Evolutionary conservation across 2,888 invertebrate genomes (phyloP), one percentile per base, ranked within the genome.

Genomic region (Plutella xylostella): DNA sequence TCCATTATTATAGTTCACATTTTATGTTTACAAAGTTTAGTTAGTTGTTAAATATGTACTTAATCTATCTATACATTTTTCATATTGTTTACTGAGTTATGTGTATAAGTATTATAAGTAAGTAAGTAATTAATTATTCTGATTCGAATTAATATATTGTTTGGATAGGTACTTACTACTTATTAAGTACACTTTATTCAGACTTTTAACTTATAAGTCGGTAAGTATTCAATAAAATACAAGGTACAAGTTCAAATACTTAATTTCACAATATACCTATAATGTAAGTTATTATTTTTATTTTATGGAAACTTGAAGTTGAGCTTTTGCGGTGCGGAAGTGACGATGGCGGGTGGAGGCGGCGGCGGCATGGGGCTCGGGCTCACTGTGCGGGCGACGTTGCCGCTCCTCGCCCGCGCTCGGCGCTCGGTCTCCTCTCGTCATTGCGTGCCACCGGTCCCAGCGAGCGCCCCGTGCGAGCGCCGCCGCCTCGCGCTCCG

Each of bases 311-410:
- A 28, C 9, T 7, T 25, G 25, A 3, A 28, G 2, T n/a, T n/a
- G n/a, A n/a, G n/a, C n/a, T n/a, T n/a, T n/a, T n/a, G n/a, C n/a
- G n/a, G 59, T 60, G 61, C 34, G 64, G 61, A 60, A 51, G 60
- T 55, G 58, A 56, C 55, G 55, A 53, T 47, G 51, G 39, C 48
- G 47, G 40, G 18, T 31, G 49, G 47, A 51, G 43, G 45, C 59
- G 52, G 58, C 58, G 60, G 60, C 58, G 60, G 60, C 59, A 64
- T 61, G 63, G 66, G 63, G 68, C 61, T 58, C n/a, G 11, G 34
- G 42, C 17, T 15, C 11, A 14, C 21, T 34, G 68, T 54, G 60
- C 40, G 61, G 60, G 70, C 67, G 68, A 64, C 63, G 72, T 69
- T 68, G 68, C 71, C 72, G 63, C 59, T 62, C 68, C 48, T 47